Evolutionary conservation across 1,140 invertebrate species (phyloP), one percentile per base, ranked within the genome.

Genomic region (Dinoponera quadriceps): DNA sequence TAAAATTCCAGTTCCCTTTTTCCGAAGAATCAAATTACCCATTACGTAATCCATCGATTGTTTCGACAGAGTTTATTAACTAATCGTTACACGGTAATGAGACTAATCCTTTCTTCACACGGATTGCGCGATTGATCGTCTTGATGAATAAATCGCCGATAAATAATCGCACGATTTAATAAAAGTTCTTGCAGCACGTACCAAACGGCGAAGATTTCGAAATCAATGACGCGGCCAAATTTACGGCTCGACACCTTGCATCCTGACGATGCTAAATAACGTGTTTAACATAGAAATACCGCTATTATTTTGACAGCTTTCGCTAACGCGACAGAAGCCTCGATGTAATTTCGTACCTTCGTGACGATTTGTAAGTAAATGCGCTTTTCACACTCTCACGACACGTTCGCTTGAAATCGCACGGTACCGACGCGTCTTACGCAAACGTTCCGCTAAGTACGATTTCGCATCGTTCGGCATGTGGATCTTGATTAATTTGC

Each of bases 211-310:
- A n/a, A 0, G 63, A 77, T 66, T 54, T 38, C 20, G 11, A 66
- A 54, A 66, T 55, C 66, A 54, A 77, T 13, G 60, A 54, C 14
- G 14, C 9, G 18, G 11, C 29, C 20, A 48, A 63, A 65, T 77
- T 66, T 66, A 66, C 14, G 18, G 3, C 27, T 54, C 29, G 16
- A 38, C 59, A 77, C 14, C 13, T 77, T 27, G 9, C 38, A 66
- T 54, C 27, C 29, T 0, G 18, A 44, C 4, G 49, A 18, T 1
- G 9, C 14, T 73, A 25, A 75, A n/a, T 65, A 16, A 49, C 44
- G 4, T 66, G 20, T 54, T n/a, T 55, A 65, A 55, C 48, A 66
- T 66, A 66, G 29, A 66, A 77, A 77, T 66, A 20, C 3, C 3
- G 14, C 4, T 4, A 65, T 77, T 54, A 65, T 51, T 49, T 65